A percentile compares a stretch with the other conserved stretches of the same genome.
Conservation (phyloP, 2,797 vertebrate genomes). For the Nothura maculosa region DNA sequence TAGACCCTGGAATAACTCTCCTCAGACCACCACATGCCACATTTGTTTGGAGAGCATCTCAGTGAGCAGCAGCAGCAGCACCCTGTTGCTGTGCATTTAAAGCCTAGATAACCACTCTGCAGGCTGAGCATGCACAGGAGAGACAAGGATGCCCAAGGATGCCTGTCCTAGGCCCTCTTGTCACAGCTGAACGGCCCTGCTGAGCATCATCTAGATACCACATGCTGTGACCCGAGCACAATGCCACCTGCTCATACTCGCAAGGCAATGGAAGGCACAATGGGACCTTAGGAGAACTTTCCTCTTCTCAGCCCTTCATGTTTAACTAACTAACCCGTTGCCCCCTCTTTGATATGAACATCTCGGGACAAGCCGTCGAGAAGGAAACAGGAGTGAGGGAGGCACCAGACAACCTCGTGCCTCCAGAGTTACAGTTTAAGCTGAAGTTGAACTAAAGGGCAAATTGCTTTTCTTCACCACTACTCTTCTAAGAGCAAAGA, state of each 20-base stretch:
- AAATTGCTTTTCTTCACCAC: background rate
- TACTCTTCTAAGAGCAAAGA: background rate
- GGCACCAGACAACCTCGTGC: background rate
- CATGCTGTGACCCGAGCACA: background rate
- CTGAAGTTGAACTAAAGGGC: background rate
- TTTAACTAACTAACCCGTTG: background rate
- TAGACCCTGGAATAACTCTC: background rate
- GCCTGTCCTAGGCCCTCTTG: background rate
- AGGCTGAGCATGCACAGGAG: background rate
- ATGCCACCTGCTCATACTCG: fast-evolving
- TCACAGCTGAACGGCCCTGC: background rate
- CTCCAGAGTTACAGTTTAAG: conserved; percentile 44
- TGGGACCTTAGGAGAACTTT: background rate
- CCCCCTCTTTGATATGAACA: background rate
- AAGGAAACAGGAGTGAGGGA: background rate
- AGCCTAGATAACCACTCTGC: background rate
- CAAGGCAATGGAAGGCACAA: background rate
- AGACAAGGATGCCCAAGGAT: background rate
- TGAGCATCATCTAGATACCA: background rate
- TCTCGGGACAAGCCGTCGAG: fast-evolving
- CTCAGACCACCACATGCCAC: fast-evolving
- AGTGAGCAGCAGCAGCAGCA: background rate
- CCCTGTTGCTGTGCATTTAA: background rate
- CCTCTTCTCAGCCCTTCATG: background rate
- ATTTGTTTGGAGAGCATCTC: background rate